phyloP scores from a whole-genome alignment of 1,140 invertebrate genomes.

The Drosophila carrolli region DNA sequence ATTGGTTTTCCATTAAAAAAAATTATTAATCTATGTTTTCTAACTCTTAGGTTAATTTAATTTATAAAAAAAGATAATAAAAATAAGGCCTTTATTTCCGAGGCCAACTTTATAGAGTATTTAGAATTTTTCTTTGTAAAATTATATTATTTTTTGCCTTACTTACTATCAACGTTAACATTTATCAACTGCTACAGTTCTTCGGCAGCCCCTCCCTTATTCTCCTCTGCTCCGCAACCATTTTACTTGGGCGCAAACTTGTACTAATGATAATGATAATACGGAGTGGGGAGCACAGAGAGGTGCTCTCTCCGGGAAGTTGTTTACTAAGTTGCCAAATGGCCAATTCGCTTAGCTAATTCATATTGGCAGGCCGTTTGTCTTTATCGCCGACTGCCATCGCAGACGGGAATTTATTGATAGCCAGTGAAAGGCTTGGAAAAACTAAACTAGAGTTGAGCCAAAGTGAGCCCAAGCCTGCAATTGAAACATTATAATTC shows the following conservation, averaged over 20 bases:
- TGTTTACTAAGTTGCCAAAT: conserved; percentile 78
- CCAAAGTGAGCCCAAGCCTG: conserved; percentile 26
- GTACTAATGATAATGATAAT: conserved; percentile 82
- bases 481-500: conserved; percentile 54
- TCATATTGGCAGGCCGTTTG: conserved; percentile 80
- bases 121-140: background rate
- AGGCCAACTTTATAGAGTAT: conserved; percentile 35
- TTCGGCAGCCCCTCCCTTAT: conserved; percentile 17
- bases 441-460: conserved; percentile 25
- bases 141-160: conserved; percentile 23
- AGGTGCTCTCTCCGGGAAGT: conserved; percentile 45
- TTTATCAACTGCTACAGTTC: conserved; percentile 82
- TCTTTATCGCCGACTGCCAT: conserved; percentile 74
- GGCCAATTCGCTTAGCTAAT: conserved; percentile 81
- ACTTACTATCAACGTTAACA: conserved; percentile 78
- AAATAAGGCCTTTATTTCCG: too few species aligned
- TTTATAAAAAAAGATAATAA: too few species aligned
- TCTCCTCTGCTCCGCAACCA: background rate
- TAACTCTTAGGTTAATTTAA: too few species aligned
- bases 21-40: too few species aligned
- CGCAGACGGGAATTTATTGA: conserved; percentile 73
- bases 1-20: too few species aligned
- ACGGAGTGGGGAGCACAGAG: conserved; percentile 6
- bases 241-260: conserved; percentile 58
- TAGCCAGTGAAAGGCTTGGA: conserved; percentile 75